Percentiles rank a stretch among this genome's conserved stretches.
Evolutionary conservation across 2,797 vertebrate genomes (phyloP).

Genomic region (Rhinichthys osculus): DNA sequence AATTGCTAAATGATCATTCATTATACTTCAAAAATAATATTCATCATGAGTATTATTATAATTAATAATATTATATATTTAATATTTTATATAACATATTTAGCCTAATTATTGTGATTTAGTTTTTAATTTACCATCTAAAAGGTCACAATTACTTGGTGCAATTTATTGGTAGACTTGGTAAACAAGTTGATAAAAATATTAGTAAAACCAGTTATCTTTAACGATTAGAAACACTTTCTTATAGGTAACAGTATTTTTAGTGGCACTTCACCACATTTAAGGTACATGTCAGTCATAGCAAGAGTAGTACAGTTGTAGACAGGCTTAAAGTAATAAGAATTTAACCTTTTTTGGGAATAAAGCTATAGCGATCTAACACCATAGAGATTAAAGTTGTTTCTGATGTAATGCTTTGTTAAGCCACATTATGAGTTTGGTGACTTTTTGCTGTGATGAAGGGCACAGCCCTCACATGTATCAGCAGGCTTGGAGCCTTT

Average conservation of each 20-base stretch:
- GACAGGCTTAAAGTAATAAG: slow-evolving; percentile 3
- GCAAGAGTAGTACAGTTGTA: not conserved
- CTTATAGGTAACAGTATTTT: not conserved
- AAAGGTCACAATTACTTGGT: not conserved
- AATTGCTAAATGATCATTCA: not conserved
- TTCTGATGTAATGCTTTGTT: slow-evolving; percentile 11
- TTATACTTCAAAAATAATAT: not conserved
- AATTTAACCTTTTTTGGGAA: not conserved
- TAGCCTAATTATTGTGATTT: not conserved
- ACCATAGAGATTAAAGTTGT: slow-evolving; percentile 1
- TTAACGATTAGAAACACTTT: not conserved
- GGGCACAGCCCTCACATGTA: slow-evolving; percentile 50
- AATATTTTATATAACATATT: not conserved
- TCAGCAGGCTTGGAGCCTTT: slow-evolving; percentile 38
- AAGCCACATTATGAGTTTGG: slow-evolving; percentile 46
- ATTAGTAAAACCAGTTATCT: not conserved
- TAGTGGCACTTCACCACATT: not conserved
- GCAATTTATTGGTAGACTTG: not conserved
- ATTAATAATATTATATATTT: not conserved
- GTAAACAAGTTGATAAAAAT: not conserved
- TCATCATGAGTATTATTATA: not conserved
- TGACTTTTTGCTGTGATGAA: slow-evolving; percentile 53
- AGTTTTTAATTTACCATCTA: not conserved
- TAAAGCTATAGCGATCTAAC: slow-evolving; percentile 6
- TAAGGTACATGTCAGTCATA: not conserved